Base-by-base conservation (phyloP, 2,888 invertebrate genomes). In the Microdon myrmicae region DNA sequence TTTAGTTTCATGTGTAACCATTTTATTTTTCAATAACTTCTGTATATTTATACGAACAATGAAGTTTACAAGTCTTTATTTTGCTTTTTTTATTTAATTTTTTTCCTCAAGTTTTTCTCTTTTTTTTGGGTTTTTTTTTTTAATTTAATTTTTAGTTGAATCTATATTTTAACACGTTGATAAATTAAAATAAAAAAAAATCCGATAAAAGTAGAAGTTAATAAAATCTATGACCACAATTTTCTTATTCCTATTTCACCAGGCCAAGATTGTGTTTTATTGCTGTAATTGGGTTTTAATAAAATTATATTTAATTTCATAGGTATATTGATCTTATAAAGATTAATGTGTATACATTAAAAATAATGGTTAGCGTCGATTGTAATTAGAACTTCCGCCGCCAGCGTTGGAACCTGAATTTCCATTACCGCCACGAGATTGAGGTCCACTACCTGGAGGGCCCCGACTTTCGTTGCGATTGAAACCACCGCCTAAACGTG, bases 41-140 rank as follows among this genome's bases (percentile, higher is more conserved):
- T 70, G 67, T 71, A 72, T 70, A 73, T 71, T 71, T 67, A 68
- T 72, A 71, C 68, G 72, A 72, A 71, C 71, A 69, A 68, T 69
- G 71, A 67, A 70, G 68, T 74, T 73, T 75, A 75, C 71, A 78
- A 78, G 78, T 78, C 77, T 78, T 78, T 76, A 71, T 75, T 76
- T 77, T 78, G 74, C 74, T 76, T 75, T 76, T 75, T 73, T 73
- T 74, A 74, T 74, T 74, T 71, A 68, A 70, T 71, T 74, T 74
- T 72, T 70, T 68, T 59, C 45, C 69, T 67, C 61, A 66, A 51
- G 44, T 60, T 58, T 67, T 61, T 58, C 55, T 26, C 56, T 48
- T 60, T 67, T 45, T 49, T 66, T 43, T 58, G 28, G 9, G 2
- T 5, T 22, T 41, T 44, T 67, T 49, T 67, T 13, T 25, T 47